Evolutionary conservation across 53 echinoderm and acorn worm genomes (phyloP).

Genomic region (Patiria pectinifera): DNA sequence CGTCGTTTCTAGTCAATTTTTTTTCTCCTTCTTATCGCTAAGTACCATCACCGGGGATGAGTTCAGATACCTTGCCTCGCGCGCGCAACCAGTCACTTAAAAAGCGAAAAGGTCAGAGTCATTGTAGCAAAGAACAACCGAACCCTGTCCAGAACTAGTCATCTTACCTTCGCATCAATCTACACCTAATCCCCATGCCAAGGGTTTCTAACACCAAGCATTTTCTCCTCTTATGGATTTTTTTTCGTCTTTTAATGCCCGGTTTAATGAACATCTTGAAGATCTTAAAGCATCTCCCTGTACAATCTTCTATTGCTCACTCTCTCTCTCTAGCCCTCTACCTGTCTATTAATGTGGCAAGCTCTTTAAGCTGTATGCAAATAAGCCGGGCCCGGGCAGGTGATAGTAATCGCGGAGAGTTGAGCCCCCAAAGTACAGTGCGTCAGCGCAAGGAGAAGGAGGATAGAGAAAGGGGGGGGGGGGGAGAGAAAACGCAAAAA

Average conservation of each 20-base stretch:
- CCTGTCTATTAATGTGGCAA: constrained; percentile 50
- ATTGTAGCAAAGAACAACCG: constrained; percentile 49
- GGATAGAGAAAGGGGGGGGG: background rate
- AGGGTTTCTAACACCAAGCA: constrained; percentile 13
- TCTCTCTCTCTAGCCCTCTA: constrained; percentile 20
- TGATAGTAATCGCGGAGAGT: constrained; percentile 45
- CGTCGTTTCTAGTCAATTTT: background rate
- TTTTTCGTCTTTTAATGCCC: background rate
- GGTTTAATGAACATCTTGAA: constrained; percentile 47
- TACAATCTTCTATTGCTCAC: background rate
- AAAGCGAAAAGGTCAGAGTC: constrained; percentile 22
- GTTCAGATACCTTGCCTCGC: background rate
- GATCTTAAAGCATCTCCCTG: constrained; percentile 47
- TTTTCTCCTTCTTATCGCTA: constrained; percentile 1
- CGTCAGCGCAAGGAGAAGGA: background rate
- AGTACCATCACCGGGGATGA: constrained; percentile 19
- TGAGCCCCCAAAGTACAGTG: constrained; percentile 52
- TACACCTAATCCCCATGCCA: constrained; percentile 8
- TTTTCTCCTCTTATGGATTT: background rate
- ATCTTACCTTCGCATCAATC: constrained; percentile 45
- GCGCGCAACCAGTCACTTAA: background rate
- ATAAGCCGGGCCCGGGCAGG: constrained; percentile 32
- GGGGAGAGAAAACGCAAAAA: background rate
- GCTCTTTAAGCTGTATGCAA: constrained; percentile 62
- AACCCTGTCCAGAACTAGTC: constrained; percentile 7